Percentiles rank a stretch among this genome's conserved stretches.
Conservation (phyloP, 2,888 invertebrate species). For the Schrankia costaestrigalis region DNA sequence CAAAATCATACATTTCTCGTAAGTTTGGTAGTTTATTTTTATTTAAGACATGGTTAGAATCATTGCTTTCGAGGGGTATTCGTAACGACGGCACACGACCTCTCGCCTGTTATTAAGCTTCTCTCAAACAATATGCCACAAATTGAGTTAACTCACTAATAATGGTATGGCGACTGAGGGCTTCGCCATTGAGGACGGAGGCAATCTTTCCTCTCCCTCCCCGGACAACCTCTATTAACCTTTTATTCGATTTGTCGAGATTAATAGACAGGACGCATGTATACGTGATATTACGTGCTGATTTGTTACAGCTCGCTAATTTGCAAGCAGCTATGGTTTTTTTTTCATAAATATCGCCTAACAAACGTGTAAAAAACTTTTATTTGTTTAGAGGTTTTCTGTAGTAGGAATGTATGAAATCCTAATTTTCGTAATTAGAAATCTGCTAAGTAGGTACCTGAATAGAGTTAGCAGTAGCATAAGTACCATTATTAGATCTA, state of each 20-base stretch:
- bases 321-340: not conserved
- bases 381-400: no score
- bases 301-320: no score
- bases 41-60: conserved; percentile 30
- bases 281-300: conserved; percentile 12
- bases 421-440: no score
- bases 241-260: conserved; percentile 72
- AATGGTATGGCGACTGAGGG: conserved; percentile 72
- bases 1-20: no score
- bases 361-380: no score
- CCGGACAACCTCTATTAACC: conserved; percentile 55
- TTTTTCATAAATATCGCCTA: no score
- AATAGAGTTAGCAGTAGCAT: no score
- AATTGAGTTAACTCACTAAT: conserved; percentile 80
- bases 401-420: no score
- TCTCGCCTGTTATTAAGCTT: conserved; percentile 76
- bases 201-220: conserved; percentile 63
- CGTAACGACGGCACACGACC: conserved; percentile 64
- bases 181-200: conserved; percentile 62
- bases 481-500: no score
- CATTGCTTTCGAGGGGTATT: conserved; percentile 57
- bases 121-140: conserved; percentile 79
- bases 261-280: conserved; percentile 66
- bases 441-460: no score
- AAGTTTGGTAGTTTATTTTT: no score